A percentile compares a stretch with the other conserved stretches of the same genome.
Conservation (phyloP, 2,113 vertebrate genomes). For the Struthidea cinerea region DNA sequence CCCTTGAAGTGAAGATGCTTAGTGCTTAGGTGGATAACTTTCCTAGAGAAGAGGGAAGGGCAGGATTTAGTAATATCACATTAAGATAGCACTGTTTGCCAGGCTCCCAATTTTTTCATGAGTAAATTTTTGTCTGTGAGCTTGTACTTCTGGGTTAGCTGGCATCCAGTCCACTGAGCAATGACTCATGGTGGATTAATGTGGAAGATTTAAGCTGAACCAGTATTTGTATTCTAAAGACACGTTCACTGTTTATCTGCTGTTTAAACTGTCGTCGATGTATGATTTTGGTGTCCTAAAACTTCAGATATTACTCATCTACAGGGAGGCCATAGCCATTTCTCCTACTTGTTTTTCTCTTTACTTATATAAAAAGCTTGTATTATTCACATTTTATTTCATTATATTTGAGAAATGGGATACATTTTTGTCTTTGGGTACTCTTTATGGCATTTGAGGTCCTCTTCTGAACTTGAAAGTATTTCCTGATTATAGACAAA, state of each 20-base stretch:
- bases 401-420: neutral
- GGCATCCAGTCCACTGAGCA: neutral
- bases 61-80: rapidly evolving
- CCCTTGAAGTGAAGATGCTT: neutral
- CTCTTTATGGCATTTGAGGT: neutral
- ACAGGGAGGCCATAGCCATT: neutral
- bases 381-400: neutral
- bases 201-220: neutral
- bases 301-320: neutral
- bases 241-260: neutral
- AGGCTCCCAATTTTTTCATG: neutral
- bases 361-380: neutral
- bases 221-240: neutral
- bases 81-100: neutral
- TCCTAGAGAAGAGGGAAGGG: neutral
- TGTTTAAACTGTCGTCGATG: neutral
- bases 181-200: neutral
- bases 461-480: neutral
- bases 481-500: neutral
- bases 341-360: neutral
- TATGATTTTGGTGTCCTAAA: neutral
- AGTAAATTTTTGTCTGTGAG: neutral
- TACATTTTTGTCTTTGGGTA: neutral
- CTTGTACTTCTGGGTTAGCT: neutral
- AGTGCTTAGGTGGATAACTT: neutral